Evolutionary conservation across 2,113 vertebrate genomes (phyloP), one percentile per base, ranked within the genome.

Genomic region (Antechinus flavipes): DNA sequence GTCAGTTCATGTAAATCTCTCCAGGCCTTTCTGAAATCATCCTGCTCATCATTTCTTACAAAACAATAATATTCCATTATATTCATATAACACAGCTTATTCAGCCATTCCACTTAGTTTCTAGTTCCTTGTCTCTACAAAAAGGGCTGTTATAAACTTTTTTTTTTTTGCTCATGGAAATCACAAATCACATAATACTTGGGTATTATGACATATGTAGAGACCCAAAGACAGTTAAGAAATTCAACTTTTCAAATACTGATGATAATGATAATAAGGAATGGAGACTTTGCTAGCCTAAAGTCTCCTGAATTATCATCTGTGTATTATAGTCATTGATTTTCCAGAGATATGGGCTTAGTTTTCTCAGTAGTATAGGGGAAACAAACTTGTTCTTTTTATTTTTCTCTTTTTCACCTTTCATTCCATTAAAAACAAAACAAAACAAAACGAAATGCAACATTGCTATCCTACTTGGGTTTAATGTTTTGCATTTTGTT

Each of bases 401-500:
- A 7, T 52, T 53, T 93, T 91, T 0, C 6, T 49, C 54, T 42
- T 56, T 1, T 56, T 25, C 55, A 56, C 24, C n/a, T 25, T 42
- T 52, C 30, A 30, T 54, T 50, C 16, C 5, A 23, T 16, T 56
- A 56, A 53, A 2, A 53, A 46, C 46, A 84, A 52, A 54, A 22
- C 12, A 42, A 90, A 52, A 56, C 50, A 6, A 50, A 2, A 58
- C 12, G 3, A 54, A 54, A 55, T 49, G 49, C 49, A 56, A 23
- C 47, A 49, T 68, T 95, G 52, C 52, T 93, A 3, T 90, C 25
- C 54, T 91, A 11, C 93, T 95, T 96, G 92, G 93, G 91, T 95
- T 96, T 91, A 97, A 25, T 96, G 90, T 89, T 35, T 92, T 25
- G 8, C 25, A 22, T 56, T 56, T 24, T 56, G 22, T 56, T 56